Base-by-base conservation (phyloP, 2,113 vertebrate genomes). In the Alaudala cheleensis region DNA sequence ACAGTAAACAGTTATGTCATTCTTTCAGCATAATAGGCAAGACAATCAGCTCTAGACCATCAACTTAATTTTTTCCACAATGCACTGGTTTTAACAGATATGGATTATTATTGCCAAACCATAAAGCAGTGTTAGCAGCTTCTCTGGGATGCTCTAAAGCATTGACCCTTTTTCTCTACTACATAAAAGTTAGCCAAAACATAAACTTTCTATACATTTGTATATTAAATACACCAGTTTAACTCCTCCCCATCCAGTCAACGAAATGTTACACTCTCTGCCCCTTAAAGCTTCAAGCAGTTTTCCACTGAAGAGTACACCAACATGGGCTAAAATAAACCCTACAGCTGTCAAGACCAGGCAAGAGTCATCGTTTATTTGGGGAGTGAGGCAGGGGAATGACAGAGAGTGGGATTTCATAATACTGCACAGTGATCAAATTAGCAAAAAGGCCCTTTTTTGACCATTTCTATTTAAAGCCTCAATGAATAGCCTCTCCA, bases 401-500 rank as follows among this genome's bases (percentile, higher is more conserved):
- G 79, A 94, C 70, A 87, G 56, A 58, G 51, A 84, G 57, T 76
- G 76, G 37, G 76, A 88, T 72, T 77, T 90, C n/a, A 18, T 61
- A 90, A 72, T 58, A 77, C n/a, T 45, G 64, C 58, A 79, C n/a
- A 83, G 67, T 4, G 16, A 91, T 53, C 80, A 70, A 80, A 88
- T 88, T 65, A 88, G 85, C 53, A 72, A 79, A 88, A 93, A 86
- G 13, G 23, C 15, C 50, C 33, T 86, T 82, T 88, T 90, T 77
- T 65, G 60, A 92, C 60, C 72, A 86, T 86, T 95, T 86, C 72
- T 88, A 80, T 88, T 92, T 83, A 73, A 93, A 83, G 74, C 6
- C 61, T 25, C 42, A 65, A 23, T 25, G 49, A 76, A 85, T 28
- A 29, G 50, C 50, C 28, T 33, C 91, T 88, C 39, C 47, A 28